Evolutionary conservation across 1,140 invertebrate genomes (phyloP), one percentile per base, ranked within the genome.

Genomic region (Lethocerus indicus): DNA sequence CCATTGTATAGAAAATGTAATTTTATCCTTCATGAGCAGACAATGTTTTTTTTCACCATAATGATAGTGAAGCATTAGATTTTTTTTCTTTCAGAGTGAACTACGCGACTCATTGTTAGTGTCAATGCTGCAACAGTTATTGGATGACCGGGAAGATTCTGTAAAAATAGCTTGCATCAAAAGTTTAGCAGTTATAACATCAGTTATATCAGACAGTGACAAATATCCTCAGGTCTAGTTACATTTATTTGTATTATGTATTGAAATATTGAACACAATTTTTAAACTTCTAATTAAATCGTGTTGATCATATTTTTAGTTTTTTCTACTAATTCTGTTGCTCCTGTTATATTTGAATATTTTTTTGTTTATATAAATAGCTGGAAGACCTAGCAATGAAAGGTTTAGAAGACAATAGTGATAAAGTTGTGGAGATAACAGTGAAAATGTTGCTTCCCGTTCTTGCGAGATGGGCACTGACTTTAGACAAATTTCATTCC

Each of bases 71-170:
- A n/a, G n/a, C n/a, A n/a, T 37, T 40, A 9, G 20, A 25, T 12
- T 45, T 40, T 27, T 35, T 62, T 47, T 60, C 68, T 53, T 66
- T 68, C 57, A 71, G 71, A 69, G 69, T 55, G 69, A 74, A n/a
- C 73, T 82, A 13, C 64, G 79, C 32, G 79, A 79, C 57, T 84
- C 80, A 1, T 61, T 84, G 21, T 70, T 83, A 57, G 61, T 84
- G 24, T 82, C 80, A 16, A 83, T 84, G 73, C 62, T 84, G 20
- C 76, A 82, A 55, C 81, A 85, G 64, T 76, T 85, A 72, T 61
- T 71, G 25, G 79, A 83, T 55, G 81, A 85, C 53, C 76, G 74
- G 55, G 78, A 80, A 54, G 68, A 75, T n/a, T 57, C 60, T 46
- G 80, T 84, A 1, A 61, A 79, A 55, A 69, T 71, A 49, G 70